Conservation (phyloP, 2,113 vertebrate genomes). For the Mirounga angustirostris region DNA sequence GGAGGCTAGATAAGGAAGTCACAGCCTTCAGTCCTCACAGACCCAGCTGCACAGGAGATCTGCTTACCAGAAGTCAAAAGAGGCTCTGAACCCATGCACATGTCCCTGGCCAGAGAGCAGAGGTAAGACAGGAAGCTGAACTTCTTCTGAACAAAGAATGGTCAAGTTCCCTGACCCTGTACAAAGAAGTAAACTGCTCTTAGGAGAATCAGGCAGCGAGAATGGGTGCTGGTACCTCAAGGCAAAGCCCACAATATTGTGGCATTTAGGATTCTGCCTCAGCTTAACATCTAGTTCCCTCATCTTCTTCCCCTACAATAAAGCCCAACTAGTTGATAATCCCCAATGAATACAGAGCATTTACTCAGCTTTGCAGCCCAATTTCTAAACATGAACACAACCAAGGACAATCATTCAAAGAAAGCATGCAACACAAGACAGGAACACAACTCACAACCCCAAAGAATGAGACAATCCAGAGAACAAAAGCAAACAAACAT, state of each 20-base stretch:
- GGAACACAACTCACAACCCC: background rate
- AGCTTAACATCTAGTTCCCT: background rate
- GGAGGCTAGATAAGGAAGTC: background rate
- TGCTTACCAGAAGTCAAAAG: background rate
- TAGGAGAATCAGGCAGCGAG: background rate
- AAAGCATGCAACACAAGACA: background rate
- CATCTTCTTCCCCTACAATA: background rate
- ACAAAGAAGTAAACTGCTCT: background rate
- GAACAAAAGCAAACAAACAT: background rate
- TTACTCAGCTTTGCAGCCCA: background rate
- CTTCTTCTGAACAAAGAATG: background rate
- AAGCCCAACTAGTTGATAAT: background rate
- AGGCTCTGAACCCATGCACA: background rate
- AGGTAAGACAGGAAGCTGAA: background rate
- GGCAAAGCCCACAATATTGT: background rate
- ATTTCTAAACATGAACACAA: conserved; percentile 21
- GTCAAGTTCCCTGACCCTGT: background rate
- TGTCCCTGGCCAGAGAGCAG: background rate
- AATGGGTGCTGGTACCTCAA: background rate
- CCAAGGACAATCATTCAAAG: background rate
- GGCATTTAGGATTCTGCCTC: background rate
- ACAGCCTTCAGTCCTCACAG: background rate
- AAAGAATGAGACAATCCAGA: background rate
- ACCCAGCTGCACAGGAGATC: background rate
- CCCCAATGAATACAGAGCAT: background rate